Evolutionary conservation across 2,888 invertebrate genomes (phyloP).

Genomic region (Gnatocerus cornutus): DNA sequence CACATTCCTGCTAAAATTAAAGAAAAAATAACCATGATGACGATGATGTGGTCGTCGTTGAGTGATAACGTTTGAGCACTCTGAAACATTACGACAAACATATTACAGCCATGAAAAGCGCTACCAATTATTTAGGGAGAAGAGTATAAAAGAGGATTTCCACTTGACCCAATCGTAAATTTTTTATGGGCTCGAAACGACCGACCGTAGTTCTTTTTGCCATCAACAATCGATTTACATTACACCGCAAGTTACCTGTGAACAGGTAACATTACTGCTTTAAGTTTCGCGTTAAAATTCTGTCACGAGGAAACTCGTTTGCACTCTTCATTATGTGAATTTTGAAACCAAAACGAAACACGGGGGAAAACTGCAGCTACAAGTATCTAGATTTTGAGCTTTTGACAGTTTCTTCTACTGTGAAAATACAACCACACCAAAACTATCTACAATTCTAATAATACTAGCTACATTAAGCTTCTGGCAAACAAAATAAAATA

Average conservation of each 20-base stretch:
- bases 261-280: not conserved
- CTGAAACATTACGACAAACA: constrained; percentile 61
- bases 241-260: not conserved
- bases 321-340: too few species aligned
- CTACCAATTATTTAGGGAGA: constrained; percentile 17
- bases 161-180: constrained; percentile 30
- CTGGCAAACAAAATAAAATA: not conserved
- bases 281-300: not conserved
- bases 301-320: constrained; percentile 5
- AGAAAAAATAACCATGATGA: constrained; percentile 91
- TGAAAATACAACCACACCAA: constrained; percentile 3
- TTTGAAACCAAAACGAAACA: not conserved
- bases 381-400: not conserved
- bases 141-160: constrained; percentile 30
- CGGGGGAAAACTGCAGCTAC: constrained; percentile 12
- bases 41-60: constrained; percentile 83
- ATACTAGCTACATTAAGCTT: constrained; percentile 16
- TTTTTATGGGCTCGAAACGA: constrained; percentile 14
- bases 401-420: too few species aligned
- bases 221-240: constrained; percentile 7
- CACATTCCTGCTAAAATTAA: constrained; percentile 91
- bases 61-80: constrained; percentile 64
- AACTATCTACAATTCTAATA: constrained; percentile 12
- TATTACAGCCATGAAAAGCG: constrained; percentile 16
- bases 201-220: constrained; percentile 6